A percentile compares a stretch with the other conserved stretches of the same genome.
phyloP scores from a whole-genome alignment of 1,140 invertebrate species.

The Maniola jurtina region DNA sequence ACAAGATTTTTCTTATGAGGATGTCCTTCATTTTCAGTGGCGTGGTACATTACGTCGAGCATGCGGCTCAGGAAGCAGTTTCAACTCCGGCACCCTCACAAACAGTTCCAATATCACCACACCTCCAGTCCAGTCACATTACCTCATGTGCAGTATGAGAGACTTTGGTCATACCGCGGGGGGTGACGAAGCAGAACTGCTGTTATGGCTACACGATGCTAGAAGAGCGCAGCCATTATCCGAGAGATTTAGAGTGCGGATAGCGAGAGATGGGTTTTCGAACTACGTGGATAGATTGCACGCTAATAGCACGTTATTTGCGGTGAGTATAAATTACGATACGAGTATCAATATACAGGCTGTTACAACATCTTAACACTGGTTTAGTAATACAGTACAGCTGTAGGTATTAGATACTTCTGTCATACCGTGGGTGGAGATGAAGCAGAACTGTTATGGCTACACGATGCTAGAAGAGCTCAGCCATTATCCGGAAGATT shows the following conservation, averaged over 20 bases:
- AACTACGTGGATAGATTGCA: slow-evolving; percentile 93
- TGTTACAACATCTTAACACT: slow-evolving; percentile 16
- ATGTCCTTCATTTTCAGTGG: slow-evolving; percentile 63
- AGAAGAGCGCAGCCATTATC: slow-evolving; percentile 86
- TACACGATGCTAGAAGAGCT: slow-evolving; percentile 88
- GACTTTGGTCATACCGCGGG: slow-evolving; percentile 92
- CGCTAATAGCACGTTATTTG: slow-evolving; percentile 93
- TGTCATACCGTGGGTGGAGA: slow-evolving; percentile 90
- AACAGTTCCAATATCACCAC: slow-evolving; percentile 40
- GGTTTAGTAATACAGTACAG: slow-evolving; percentile 87
- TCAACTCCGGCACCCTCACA: slow-evolving; percentile 62
- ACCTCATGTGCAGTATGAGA: slow-evolving; percentile 92
- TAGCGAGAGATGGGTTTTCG: slow-evolving; percentile 93
- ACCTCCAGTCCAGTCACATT: slow-evolving; percentile 82
- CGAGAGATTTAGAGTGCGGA: slow-evolving; percentile 92
- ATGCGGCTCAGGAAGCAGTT: slow-evolving; percentile 69
- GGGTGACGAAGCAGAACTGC: slow-evolving; percentile 92
- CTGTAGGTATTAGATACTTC: slow-evolving; percentile 93
- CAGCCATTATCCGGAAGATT: slow-evolving; percentile 91
- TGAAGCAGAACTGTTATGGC: slow-evolving; percentile 92
- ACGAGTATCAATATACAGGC: too few relatives aligned
- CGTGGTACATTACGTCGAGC: slow-evolving; percentile 84
- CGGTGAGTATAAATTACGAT: slow-evolving; percentile 79
- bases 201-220: slow-evolving; percentile 92
- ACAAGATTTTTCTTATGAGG: too few relatives aligned